phyloP scores from a whole-genome alignment of 2,113 vertebrate genomes.

The Colistium nudipinnis region DNA sequence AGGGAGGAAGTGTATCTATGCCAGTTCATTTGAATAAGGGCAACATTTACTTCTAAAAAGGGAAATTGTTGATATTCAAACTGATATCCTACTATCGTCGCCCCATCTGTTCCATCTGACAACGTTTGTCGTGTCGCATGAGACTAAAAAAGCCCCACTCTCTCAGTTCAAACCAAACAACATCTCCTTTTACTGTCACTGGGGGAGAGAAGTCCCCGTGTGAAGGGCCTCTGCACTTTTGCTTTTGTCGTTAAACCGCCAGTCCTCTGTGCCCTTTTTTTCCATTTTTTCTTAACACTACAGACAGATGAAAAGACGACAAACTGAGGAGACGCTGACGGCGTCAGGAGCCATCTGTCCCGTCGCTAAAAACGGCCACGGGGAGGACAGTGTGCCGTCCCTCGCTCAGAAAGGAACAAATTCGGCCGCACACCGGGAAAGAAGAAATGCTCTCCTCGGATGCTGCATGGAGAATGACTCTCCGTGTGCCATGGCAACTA shows the following conservation, averaged over 20 bases:
- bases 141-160: constrained; percentile 12
- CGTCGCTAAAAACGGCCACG: constrained; percentile 61
- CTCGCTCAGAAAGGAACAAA: constrained; percentile 9
- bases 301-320: constrained; percentile 46
- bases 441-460: constrained; percentile 24
- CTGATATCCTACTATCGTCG: constrained; percentile 33
- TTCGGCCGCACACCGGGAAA: constrained; percentile 12
- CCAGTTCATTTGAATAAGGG: constrained; percentile 49
- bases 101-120: constrained; percentile 47
- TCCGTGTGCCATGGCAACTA: constrained; percentile 28
- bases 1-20: constrained; percentile 48
- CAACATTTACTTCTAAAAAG: constrained; percentile 55
- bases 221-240: background rate
- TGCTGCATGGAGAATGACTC: constrained; percentile 23
- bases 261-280: constrained; percentile 44
- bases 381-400: constrained; percentile 34
- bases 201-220: background rate
- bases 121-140: constrained; percentile 18
- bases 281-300: constrained; percentile 40
- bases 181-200: background rate
- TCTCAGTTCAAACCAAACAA: constrained; percentile 23
- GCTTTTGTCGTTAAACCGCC: constrained; percentile 35
- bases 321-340: constrained; percentile 43
- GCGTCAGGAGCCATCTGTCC: constrained; percentile 70
- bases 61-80: constrained; percentile 69